Evolutionary conservation across 2,888 invertebrate genomes (phyloP), one percentile per base, ranked within the genome.

Genomic region (Dynastes grantii): DNA sequence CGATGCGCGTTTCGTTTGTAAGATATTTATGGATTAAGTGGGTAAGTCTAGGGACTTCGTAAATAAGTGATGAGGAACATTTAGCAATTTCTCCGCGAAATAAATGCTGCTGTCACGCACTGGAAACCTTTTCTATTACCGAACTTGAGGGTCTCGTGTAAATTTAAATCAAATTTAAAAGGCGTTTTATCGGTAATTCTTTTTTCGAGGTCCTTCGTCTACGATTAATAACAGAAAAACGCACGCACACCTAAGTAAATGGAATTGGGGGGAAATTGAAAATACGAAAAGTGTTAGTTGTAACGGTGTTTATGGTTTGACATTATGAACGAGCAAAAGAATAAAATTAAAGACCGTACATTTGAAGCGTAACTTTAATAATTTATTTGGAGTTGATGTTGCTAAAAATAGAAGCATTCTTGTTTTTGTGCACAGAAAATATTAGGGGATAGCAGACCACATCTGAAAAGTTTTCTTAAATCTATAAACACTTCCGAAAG

Each of bases 81-180:
- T 68, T 68, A 68, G 51, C 68, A 68, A 68, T 68, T 68, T 68
- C 51, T 51, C 51, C 51, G 27, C 51, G 68, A 68, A 51, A 68
- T 51, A 68, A 68, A 53, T 68, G 68, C 68, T 5, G 27, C 68
- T 68, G 68, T 68, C 68, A 68, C 49, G 29, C 51, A 68, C 49
- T n/a, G 68, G 22, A 68, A 68, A 68, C 51, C 51, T 68, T 68
- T 68, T 49, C 51, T 27, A 51, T 68, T 68, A 68, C 68, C 22
- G 68, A 68, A 68, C 51, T 29, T 68, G 68, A 68, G 49, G 11
- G 5, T 51, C 27, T 29, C 68, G 68, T 68, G 68, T 68, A 51
- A 68, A 68, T 68, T 68, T 51, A 68, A 68, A 68, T 68, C 68
- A 13, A 68, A 68, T 68, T 68, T 68, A 51, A 68, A 51, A 68